Evolutionary conservation across 2,797 vertebrate species (phyloP), one percentile per base, ranked within the genome.

Genomic region (Dendrocincla tyrannina): DNA sequence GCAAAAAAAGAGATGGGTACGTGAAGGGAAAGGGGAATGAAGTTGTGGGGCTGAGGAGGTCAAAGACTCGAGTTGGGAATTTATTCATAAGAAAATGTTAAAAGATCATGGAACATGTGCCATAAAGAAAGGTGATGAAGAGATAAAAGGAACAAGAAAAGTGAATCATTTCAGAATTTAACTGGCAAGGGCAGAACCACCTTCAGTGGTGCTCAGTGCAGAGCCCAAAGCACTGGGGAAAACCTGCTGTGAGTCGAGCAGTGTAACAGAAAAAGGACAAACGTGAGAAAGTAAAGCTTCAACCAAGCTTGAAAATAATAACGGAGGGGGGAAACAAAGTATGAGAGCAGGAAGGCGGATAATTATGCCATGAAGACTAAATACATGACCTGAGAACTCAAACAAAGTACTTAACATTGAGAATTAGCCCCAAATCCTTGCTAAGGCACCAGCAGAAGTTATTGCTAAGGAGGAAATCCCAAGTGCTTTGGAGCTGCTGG

Each of bases 41-140:
- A 74, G 28, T 50, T 0, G 0, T 56, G 28, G 22, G 32, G 33
- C 39, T 64, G 28, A 89, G 20, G 39, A 80, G 52, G 44, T 89
- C 41, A 78, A 73, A 32, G 13, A n/a, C 5, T 74, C 0, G 0
- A 13, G 10, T 18, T 50, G 46, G 47, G 35, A 76, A 50, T 76
- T 72, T 58, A 80, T 62, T 85, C 2, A 8, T 16, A 41, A 37
- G 23, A 66, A 35, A 73, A 18, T 10, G 11, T 16, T 64, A 33
- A 88, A 13, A 3, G 23, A 6, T 24, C 14, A 35, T n/a, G 44
- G 25, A 63, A 52, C 46, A 17, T 7, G 5, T 24, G 11, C 25
- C 4, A 5, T 17, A 32, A 63, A 46, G 0, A 2, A 33, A 64
- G 2, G 12, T 20, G 8, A 25, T 15, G 12, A 67, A 52, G 12